Evolutionary conservation across 2,888 invertebrate species (phyloP).

Genomic region (Crossocerus cetratus): DNA sequence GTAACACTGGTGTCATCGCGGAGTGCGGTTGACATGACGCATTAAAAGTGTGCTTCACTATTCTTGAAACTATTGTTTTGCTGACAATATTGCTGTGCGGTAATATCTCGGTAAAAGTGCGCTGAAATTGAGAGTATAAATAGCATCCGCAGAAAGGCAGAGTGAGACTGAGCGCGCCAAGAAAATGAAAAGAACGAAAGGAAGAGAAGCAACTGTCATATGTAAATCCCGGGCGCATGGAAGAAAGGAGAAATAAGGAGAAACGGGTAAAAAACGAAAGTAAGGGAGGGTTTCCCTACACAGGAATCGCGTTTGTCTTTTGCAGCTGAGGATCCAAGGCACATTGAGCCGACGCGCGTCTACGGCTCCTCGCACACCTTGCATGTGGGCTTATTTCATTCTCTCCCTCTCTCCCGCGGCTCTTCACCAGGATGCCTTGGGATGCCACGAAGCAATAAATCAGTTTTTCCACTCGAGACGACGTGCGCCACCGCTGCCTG

Average conservation of each 20-base stretch:
- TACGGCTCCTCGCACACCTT: not conserved
- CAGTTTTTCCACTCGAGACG: conserved; percentile 58
- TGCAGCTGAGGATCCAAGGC: not conserved
- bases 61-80: too few relatives aligned
- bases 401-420: conserved; percentile 19
- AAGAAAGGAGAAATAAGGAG: not conserved
- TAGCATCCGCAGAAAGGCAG: too few relatives aligned
- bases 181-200: too few relatives aligned
- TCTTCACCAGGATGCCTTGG: conserved; percentile 14
- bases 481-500: conserved; percentile 46
- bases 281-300: not conserved
- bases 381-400: conserved; percentile 3
- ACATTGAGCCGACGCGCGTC: not conserved
- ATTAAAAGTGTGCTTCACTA: too few relatives aligned
- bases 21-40: too few relatives aligned
- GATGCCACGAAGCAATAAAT: conserved; percentile 55
- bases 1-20: too few relatives aligned
- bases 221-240: not conserved
- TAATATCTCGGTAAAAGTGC: too few relatives aligned
- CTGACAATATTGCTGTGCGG: too few relatives aligned
- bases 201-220: not conserved
- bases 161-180: too few relatives aligned
- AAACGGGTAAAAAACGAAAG: not conserved
- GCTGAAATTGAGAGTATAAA: too few relatives aligned
- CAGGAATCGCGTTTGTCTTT: conserved; percentile 1